Evolutionary conservation across 2,113 vertebrate species (phyloP).

Genomic region (Ranitomeya variabilis): DNA sequence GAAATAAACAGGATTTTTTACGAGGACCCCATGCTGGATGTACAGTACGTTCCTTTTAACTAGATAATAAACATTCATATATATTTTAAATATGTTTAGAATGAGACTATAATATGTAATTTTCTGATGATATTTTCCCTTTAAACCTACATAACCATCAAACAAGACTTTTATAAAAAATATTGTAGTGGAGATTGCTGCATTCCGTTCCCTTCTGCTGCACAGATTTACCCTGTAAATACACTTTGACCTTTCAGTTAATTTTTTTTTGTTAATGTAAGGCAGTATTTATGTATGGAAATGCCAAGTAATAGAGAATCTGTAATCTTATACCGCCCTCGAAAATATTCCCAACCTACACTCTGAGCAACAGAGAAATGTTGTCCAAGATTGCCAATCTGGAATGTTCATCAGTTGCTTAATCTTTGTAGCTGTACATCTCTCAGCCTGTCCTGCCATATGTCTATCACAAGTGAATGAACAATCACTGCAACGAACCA

Average conservation of each 20-base stretch:
- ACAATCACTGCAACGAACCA: not conserved
- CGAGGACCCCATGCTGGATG: too few species aligned
- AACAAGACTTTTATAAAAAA: not conserved
- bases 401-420: slow-evolving; percentile 32
- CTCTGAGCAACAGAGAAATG: slow-evolving; percentile 3
- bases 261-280: not conserved
- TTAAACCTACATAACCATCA: not conserved
- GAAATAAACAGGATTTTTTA: too few species aligned
- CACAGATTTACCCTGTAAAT: not conserved
- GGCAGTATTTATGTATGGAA: not conserved
- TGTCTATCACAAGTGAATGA: not conserved
- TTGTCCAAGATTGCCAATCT: slow-evolving; percentile 18
- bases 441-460: slow-evolving; percentile 16
- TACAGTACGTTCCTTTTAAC: too few species aligned
- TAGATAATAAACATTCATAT: too few species aligned
- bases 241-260: slow-evolving; percentile 6
- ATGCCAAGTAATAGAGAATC: slow-evolving; percentile 19
- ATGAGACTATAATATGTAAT: not conserved
- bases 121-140: not conserved
- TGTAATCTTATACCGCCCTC: slow-evolving; percentile 30
- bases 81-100: too few species aligned
- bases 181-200: not conserved
- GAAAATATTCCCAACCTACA: slow-evolving; percentile 37
- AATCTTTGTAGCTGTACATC: slow-evolving; percentile 12
- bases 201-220: not conserved